Evolutionary conservation across 2,113 vertebrate species (phyloP).

Genomic region (Oryzias curvinotus): DNA sequence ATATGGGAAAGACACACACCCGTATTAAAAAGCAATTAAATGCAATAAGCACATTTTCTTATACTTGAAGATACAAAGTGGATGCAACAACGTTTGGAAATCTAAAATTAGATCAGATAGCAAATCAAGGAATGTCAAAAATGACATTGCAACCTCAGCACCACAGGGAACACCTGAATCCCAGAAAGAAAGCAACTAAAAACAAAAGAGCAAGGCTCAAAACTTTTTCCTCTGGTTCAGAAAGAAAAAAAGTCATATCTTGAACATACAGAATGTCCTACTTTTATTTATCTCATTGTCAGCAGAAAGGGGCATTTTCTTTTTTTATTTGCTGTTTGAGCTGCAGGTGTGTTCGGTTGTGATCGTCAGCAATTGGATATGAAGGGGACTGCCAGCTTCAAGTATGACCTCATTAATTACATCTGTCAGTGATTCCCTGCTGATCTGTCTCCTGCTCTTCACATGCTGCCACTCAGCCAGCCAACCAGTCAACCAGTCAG

Average conservation of each 20-base stretch:
- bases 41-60: too few species aligned
- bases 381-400: slow-evolving; percentile 73
- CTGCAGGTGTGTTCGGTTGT: slow-evolving; percentile 73
- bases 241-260: slow-evolving; percentile 22
- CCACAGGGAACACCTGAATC: background rate
- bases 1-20: too few species aligned
- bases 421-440: slow-evolving; percentile 77
- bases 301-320: slow-evolving; percentile 25
- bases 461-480: slow-evolving; percentile 74
- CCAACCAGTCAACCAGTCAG: slow-evolving; percentile 72
- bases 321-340: slow-evolving; percentile 39
- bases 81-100: too few species aligned
- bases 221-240: slow-evolving; percentile 20
- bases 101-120: too few species aligned
- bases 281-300: slow-evolving; percentile 36
- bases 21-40: too few species aligned
- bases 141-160: background rate
- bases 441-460: slow-evolving; percentile 75
- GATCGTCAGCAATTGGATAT: slow-evolving; percentile 73
- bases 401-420: slow-evolving; percentile 81
- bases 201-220: slow-evolving; percentile 3
- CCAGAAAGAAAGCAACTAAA: background rate
- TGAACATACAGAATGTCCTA: slow-evolving; percentile 11
- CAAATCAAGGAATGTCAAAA: background rate
- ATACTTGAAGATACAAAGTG: too few species aligned